Base-by-base conservation (phyloP, 1,140 invertebrate species). In the Aphidius ervi region DNA sequence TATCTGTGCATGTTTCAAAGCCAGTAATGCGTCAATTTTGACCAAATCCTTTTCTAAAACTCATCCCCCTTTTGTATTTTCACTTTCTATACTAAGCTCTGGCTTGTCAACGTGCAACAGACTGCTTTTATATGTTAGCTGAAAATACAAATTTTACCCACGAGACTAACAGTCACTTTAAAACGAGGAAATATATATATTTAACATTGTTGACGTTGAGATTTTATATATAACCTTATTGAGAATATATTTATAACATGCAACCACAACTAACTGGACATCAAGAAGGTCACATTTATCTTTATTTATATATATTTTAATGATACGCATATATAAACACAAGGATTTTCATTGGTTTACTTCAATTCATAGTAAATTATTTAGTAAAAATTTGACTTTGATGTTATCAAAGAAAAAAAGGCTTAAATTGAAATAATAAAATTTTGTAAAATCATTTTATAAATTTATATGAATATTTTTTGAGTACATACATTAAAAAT, bases 81-180 rank as follows among this genome's bases (percentile, higher is more conserved):
- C 49, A 39, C 49, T 9, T 43, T 52, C 49, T 52, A 37, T 52
- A 39, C 49, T 6, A 23, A 31, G 23, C 23, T 31, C 23, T 31
- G 20, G 3, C 52, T 54, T 54, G 52, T 54, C 52, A 40, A 54
- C 52, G 52, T 54, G 52, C 52, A 54, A 54, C 52, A 54, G 52
- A 31, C 52, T 9, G 39, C 1, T 54, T 42, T 54, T 41, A 54
- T 54, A 54, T 40, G 40, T 9, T 6, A 42, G 40, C 40, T 31
- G 2, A 5, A 54, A 54, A 54, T 54, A 54, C 52, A 42, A 54
- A 54, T 54, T 54, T 54, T 39, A 54, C 52, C 40, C 52, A 9
- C n/a, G 52, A 54, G 52, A 52, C 5, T 52, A 31, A 31, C 23
- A 31, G 23, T 31, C 23, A 31, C 23, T 31, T 31, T 31, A 6